Base-by-base conservation (phyloP, 2,113 vertebrate genomes). In the Phocoena phocoena region DNA sequence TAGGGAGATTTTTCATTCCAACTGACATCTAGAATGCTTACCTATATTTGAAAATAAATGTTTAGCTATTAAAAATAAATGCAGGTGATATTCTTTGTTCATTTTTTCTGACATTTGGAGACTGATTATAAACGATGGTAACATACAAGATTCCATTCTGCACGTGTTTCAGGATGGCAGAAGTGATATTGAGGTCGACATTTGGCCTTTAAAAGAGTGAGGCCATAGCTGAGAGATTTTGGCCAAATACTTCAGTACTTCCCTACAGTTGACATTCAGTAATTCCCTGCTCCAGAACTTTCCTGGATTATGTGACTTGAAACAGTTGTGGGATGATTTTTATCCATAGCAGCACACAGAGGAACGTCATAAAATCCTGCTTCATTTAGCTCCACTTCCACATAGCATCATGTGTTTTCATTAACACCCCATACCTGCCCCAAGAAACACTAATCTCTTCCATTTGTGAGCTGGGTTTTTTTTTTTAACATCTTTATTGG, bases 1-100 rank as follows among this genome's bases (percentile, higher is more conserved):
- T 38, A 53, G 38, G 38, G 60, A 77, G 9, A 63, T 55, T 86
- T 94, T 73, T 73, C 38, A 90, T 31, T 58, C 33, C 47, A 65
- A 5, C 44, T 88, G 36, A 20, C 10, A 83, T 47, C 68, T 76
- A 68, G 38, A 92, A 76, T 68, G 20, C 60, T 65, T 93, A 50
- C 18, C 31, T 47, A 44, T 86, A 73, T 47, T 47, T 86, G 68
- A 93, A 89, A 93, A 83, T 38, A 88, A 53, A 76, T 85, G 26
- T 60, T 82, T 26, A 67, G n/a, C 65, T 88, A 83, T 95, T 58
- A 74, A 88, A 82, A 91, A 85, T 70, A 87, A 86, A 23, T 71
- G 73, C 60, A 68, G 76, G 25, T 87, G 7, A 41, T 50, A 53
- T 41, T 84, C 53, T 71, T 79, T 70, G 50, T 67, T 92, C 25